Base-by-base conservation (phyloP, 1,140 invertebrate genomes). In the Drosophila equinoxialis region DNA sequence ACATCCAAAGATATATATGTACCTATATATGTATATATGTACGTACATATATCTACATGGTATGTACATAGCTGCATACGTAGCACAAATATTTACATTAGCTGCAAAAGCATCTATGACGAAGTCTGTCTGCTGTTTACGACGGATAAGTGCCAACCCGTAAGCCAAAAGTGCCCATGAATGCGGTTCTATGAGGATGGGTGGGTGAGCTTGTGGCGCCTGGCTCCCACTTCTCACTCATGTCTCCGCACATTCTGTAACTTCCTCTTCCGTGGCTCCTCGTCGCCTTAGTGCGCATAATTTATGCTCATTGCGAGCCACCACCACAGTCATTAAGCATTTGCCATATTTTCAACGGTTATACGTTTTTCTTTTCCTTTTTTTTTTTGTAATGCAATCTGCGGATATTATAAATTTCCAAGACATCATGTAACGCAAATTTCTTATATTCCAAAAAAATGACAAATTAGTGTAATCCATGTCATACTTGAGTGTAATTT, bases 281-380 rank as follows among this genome's bases (percentile, higher is more conserved):
- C 55, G 3, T 39, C 14, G 51, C 80, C 68, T 84, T 87, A 80
- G 68, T 71, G 77, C 72, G 69, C 74, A 84, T 89, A 89, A 89
- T 79, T 89, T 84, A 89, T 89, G 84, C 84, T 80, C 74, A 89
- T 89, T 86, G 83, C 67, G 20, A 71, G 60, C 58, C 55, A 51
- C 65, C 66, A 79, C 66, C 60, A 63, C 35, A 6, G 54, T 37
- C 59, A 68, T 68, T 48, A 62, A 61, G 45, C 45, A 51, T 23
- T 51, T 23, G 45, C 45, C 45, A 65, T 77, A 48, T 78, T 85
- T 74, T 75, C 65, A 62, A 58, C 35, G 61, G 55, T 65, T 71
- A 55, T 41, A 64, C 37, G 11, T 3, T 4, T 39, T 13, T 39
- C 57, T 65, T 30, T 30, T 6, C 30, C 6, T 30, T 30, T 11